phyloP scores from a whole-genome alignment of 2,888 invertebrate species.

The Drosophila hamatofila region DNA sequence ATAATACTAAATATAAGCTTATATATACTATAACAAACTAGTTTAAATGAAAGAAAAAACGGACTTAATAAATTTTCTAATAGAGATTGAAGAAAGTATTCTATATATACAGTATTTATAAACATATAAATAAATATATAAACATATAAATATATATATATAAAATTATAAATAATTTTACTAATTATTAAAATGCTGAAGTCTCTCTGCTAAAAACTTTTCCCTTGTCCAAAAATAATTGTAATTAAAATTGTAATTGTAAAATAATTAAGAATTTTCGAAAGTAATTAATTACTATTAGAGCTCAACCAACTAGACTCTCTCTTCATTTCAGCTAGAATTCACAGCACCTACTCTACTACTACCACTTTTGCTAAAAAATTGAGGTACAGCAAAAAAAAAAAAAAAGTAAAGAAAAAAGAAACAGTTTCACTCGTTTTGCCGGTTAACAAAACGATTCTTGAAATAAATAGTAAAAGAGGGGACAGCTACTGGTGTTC shows the following conservation, averaged over 20 bases:
- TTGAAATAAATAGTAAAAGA: conserved; percentile 22
- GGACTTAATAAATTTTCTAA: no score
- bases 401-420: conserved; percentile 5
- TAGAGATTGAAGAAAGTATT: no score
- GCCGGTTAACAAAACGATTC: conserved; percentile 45
- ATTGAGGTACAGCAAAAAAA: no score
- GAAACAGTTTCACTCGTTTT: conserved; percentile 53
- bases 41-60: no score
- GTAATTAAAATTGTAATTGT: background rate
- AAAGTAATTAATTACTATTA: conserved; percentile 5
- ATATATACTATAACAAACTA: no score
- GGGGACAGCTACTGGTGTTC: conserved; percentile 5
- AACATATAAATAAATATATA: background rate
- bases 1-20: no score
- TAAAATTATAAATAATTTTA: no score
- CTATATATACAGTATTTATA: no score
- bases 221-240: background rate
- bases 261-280: conserved; percentile 22
- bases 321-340: conserved; percentile 5
- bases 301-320: background rate
- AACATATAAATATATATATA: no score
- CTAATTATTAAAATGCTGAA: background rate
- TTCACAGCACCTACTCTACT: background rate
- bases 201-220: background rate
- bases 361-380: conserved; percentile 9